phyloP scores from a whole-genome alignment of 2,113 vertebrate species.

The Xenotilapia caudafasciata region DNA sequence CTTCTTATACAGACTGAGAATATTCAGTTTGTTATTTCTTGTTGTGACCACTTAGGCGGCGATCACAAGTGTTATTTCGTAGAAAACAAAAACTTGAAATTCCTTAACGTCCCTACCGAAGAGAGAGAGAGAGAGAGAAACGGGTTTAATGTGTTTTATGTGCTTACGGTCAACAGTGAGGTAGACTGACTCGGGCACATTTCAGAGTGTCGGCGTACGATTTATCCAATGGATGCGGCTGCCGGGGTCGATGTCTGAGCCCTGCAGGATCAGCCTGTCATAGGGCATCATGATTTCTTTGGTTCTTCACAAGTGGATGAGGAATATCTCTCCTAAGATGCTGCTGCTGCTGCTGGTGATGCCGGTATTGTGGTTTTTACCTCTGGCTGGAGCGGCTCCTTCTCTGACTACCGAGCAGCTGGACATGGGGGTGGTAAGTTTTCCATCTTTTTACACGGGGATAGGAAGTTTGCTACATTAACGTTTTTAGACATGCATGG shows the following conservation, averaged over 20 bases:
- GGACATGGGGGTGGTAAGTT: conserved; percentile 86
- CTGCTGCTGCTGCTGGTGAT: conserved; percentile 48
- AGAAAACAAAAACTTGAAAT: conserved; percentile 13
- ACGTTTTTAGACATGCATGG: background rate
- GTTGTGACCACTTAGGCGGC: background rate
- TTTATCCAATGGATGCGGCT: conserved; percentile 47
- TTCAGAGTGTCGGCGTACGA: background rate
- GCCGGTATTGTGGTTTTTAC: conserved; percentile 55
- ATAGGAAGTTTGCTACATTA: conserved; percentile 65
- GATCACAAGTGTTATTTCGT: background rate
- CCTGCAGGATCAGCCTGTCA: conserved; percentile 49
- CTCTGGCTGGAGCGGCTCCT: conserved; percentile 66
- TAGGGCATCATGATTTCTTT: conserved; percentile 44
- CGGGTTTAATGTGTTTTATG: conserved; percentile 44
- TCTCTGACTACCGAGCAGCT: conserved; percentile 75
- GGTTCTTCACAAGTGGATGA: conserved; percentile 43
- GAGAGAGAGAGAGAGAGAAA: background rate
- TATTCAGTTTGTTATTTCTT: background rate
- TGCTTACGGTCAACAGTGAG: conserved; percentile 61
- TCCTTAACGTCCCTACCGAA: background rate
- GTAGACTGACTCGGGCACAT: conserved; percentile 22
- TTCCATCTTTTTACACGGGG: conserved; percentile 24
- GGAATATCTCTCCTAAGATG: conserved; percentile 62
- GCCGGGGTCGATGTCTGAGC: conserved; percentile 39
- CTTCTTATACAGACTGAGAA: background rate